Evolutionary conservation across 2,888 invertebrate genomes (phyloP).

Genomic region (Gisinianus flammeolus): DNA sequence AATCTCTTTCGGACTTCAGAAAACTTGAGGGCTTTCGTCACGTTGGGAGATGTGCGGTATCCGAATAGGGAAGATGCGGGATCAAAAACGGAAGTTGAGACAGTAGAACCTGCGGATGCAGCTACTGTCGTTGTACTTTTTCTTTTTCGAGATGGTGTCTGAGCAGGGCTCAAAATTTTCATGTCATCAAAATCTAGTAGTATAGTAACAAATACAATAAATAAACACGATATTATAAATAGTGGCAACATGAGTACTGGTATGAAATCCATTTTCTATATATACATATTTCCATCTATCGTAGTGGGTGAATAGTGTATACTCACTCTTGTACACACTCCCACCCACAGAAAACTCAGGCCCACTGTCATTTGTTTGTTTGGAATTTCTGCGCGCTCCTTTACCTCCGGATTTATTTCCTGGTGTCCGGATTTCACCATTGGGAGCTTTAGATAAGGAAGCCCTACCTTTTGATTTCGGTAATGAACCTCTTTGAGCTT

Average conservation of each 20-base stretch:
- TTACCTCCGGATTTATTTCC: too few relatives aligned
- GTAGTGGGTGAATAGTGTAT: background rate
- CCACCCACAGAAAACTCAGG: too few relatives aligned
- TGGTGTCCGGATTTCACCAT: too few relatives aligned
- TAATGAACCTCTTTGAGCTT: too few relatives aligned
- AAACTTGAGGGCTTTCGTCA: background rate
- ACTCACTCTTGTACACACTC: too few relatives aligned
- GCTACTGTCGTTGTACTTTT: background rate
- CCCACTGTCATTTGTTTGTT: too few relatives aligned
- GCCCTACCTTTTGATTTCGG: too few relatives aligned
- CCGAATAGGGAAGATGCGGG: conserved; percentile 1
- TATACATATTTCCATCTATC: background rate
- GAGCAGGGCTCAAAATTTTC: conserved; percentile 13
- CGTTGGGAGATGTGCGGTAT: background rate
- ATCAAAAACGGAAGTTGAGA: background rate
- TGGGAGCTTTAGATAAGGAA: too few relatives aligned
- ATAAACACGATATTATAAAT: background rate
- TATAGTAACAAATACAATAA: background rate
- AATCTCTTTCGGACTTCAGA: background rate
- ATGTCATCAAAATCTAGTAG: background rate
- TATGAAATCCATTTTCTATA: background rate
- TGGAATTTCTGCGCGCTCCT: too few relatives aligned
- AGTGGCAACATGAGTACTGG: background rate
- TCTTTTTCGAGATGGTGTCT: background rate
- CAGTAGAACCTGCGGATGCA: background rate